Base-by-base conservation (phyloP, 2,113 vertebrate genomes). In the Upupa epops region DNA sequence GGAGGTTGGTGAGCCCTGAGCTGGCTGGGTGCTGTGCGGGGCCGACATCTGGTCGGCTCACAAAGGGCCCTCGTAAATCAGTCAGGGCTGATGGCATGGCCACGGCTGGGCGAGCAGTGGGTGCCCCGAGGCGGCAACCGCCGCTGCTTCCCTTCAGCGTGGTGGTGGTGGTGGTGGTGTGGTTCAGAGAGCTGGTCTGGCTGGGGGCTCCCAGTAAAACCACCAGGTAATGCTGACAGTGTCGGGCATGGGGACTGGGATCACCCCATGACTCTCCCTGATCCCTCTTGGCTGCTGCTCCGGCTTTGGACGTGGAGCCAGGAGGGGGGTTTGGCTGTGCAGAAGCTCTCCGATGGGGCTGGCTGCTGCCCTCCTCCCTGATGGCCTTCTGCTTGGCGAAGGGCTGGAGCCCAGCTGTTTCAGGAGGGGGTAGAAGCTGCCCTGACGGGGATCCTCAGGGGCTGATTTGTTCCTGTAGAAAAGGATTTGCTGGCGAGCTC, bases 221-320 rank as follows among this genome's bases (percentile, higher is more conserved):
- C 4, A 0, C 4, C 4, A 2, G 78, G 59, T 21, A 32, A 3
- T 3, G 7, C 65, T 37, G 51, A 3, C 0, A 0, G 3, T 32
- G 74, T 34, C 0, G 0, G 5, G 6, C 0, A 1, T 1, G 0
- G 0, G 64, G 46, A 25, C 10, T 25, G 5, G 29, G 21, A 24
- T 40, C 1, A 0, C 48, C 15, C n/a, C 40, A 0, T 2, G 45
- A 61, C 29, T 75, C 51, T 60, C n/a, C 59, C 2, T 1, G 8
- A 6, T 22, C 31, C 37, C 52, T 18, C 75, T 28, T 0, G 5
- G 29, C 52, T 22, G 45, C 64, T 70, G 11, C 68, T 26, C 52
- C 15, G 54, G 22, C 65, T 52, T 6, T 13, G 29, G n/a, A 8
- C 1, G 26, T 0, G 1, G 54, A 59, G 52, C 56, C 16, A 1